Conservation (phyloP, 2,797 vertebrate species). For the Sebastes paucispinis region DNA sequence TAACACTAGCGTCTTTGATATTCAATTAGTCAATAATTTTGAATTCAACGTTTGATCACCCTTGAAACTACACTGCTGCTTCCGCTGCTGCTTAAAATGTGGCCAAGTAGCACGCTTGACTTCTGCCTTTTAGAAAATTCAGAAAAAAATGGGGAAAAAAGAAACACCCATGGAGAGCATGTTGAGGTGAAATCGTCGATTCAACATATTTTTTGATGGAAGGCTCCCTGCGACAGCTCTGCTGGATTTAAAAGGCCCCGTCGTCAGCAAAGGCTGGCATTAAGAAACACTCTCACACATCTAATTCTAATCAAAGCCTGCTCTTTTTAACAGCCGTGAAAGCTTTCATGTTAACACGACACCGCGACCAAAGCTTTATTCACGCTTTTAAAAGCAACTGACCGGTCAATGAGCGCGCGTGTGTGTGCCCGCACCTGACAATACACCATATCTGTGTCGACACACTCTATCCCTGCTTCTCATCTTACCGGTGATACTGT, state of each 20-base stretch:
- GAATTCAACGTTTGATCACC: constrained; percentile 60
- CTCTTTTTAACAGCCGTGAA: constrained; percentile 72
- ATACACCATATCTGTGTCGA: constrained; percentile 64
- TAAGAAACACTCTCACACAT: constrained; percentile 74
- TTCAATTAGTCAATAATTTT: constrained; percentile 60
- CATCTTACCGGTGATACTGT: constrained; percentile 67
- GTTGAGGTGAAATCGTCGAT: constrained; percentile 65
- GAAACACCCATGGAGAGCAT: constrained; percentile 17
- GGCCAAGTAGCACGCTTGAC: constrained; percentile 35
- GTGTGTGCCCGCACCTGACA: constrained; percentile 52
- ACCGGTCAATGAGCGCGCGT: constrained; percentile 53
- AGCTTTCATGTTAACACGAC: constrained; percentile 81
- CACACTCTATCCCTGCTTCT: constrained; percentile 64
- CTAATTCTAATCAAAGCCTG: constrained; percentile 77
- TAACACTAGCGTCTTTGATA: constrained; percentile 41
- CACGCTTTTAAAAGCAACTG: constrained; percentile 68
- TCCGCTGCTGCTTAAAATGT: constrained; percentile 24
- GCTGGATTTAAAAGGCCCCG: constrained; percentile 69
- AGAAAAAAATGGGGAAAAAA: background rate
- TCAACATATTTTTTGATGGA: constrained; percentile 73
- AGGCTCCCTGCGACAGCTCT: constrained; percentile 62
- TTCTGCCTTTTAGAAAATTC: constrained; percentile 39
- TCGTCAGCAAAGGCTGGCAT: constrained; percentile 72
- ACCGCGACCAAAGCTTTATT: constrained; percentile 75
- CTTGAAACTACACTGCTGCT: constrained; percentile 16